These are phyloP conservation scores for Ptilonorhynchus violaceus DNA, from an alignment of 2,113 vertebrate species.

Conservation along the genomic window DNA sequence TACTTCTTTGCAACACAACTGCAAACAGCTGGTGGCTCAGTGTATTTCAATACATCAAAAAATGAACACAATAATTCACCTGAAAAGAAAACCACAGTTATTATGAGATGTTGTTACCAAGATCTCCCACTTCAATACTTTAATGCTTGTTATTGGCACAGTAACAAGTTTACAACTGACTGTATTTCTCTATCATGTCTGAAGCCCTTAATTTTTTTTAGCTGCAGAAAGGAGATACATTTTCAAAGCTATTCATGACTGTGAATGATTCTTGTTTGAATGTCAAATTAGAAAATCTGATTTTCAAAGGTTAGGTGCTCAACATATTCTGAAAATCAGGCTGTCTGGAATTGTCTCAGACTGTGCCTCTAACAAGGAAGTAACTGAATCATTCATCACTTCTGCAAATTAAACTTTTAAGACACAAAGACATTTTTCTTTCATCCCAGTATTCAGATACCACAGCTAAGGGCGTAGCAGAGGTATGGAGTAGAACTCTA, in stretches of 20 bases:
- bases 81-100: neutral
- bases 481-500: neutral
- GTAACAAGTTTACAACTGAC: neutral
- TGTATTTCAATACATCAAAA: neutral
- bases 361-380: neutral
- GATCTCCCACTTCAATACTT: neutral
- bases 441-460: neutral
- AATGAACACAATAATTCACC: neutral
- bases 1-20: neutral
- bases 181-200: neutral
- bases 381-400: slow-evolving; percentile 19
- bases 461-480: neutral
- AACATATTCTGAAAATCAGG: neutral
- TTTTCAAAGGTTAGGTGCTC: neutral
- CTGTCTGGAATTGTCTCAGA: neutral
- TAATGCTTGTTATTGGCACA: neutral
- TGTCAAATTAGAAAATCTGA: neutral
- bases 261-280: neutral
- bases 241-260: neutral
- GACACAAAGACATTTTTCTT: slow-evolving; percentile 4
- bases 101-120: neutral
- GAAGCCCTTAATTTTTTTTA: neutral
- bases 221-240: neutral
- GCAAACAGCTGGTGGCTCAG: neutral
- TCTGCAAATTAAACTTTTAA: slow-evolving; percentile 26